Evolutionary conservation across 2,797 vertebrate genomes (phyloP), one percentile per base, ranked within the genome.

Genomic region (Ciconia nigra): DNA sequence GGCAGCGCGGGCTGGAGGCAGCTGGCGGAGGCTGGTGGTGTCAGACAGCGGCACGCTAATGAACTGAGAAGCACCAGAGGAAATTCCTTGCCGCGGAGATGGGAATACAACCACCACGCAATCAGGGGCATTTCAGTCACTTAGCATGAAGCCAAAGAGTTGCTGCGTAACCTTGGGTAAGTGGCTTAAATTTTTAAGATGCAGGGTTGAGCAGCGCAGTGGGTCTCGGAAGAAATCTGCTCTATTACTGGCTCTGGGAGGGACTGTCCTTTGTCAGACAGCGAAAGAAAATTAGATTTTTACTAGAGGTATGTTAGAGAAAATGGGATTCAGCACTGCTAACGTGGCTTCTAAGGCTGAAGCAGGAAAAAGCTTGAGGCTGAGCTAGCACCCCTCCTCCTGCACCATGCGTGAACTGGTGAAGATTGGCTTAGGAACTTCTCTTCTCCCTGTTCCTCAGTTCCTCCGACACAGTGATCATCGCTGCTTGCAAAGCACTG

Each of bases 11-110:
- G 90, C 95, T 87, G 84, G 51, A 19, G 77, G 90, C 96, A 97
- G 94, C 95, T 95, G 96, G 78, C 41, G 46, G 51, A 81, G 77
- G 49, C 95, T 69, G 78, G 59, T 77, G 85, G 91, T 73, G 79
- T 71, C 94, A 94, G 92, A 95, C 90, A 86, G 80, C 87, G 29
- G 35, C 62, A 24, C 25, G 3, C 51, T 83, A 90, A 92, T 86
- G 59, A 86, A 89, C 81, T 77, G 77, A 81, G 84, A 90, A 91
- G 63, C 72, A 89, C 33, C 63, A n/a, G 89, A 83, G 94, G 86
- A 96, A 96, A 97, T 97, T 95, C 94, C 90, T 90, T 11, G 0
- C 72, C 0, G 3, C 7, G 25, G 81, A 94, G 79, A 83, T 84
- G 84, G 90, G 89, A 96, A 87, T 85, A 26, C 67, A 86, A 65